Percentiles rank a stretch among this genome's conserved stretches.
phyloP scores from a whole-genome alignment of 2,888 invertebrate genomes.

The Acrobasis suavella region DNA sequence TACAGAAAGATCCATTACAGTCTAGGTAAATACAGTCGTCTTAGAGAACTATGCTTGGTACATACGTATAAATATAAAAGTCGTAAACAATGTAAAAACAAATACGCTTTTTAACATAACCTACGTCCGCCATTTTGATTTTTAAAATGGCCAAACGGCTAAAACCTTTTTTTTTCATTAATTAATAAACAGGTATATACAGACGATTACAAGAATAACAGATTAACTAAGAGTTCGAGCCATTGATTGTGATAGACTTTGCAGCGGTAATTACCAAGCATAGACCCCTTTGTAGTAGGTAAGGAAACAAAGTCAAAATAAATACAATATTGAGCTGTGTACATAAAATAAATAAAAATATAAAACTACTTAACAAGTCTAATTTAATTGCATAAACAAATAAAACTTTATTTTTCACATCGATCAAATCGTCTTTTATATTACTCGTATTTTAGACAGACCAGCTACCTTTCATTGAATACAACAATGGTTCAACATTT shows the following conservation, averaged over 20 bases:
- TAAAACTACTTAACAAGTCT: slow-evolving; percentile 59
- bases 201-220: no score
- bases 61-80: background rate
- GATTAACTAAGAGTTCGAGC: no score
- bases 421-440: slow-evolving; percentile 12
- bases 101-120: no score
- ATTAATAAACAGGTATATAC: no score
- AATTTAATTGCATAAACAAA: slow-evolving; percentile 34
- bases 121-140: no score
- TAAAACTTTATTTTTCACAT: slow-evolving; percentile 27
- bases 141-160: no score
- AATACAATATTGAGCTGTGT: slow-evolving; percentile 62
- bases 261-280: slow-evolving; percentile 21
- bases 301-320: slow-evolving; percentile 40
- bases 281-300: slow-evolving; percentile 33
- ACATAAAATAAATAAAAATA: slow-evolving; percentile 59
- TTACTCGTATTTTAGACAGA: slow-evolving; percentile 14
- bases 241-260: no score
- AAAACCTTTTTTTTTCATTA: no score
- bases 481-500: background rate
- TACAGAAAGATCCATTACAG: background rate
- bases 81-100: no score
- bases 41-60: background rate
- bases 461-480: background rate
- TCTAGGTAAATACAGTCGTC: background rate